Conservation (phyloP, 1,140 invertebrate genomes). For the Drosophila elegans region DNA sequence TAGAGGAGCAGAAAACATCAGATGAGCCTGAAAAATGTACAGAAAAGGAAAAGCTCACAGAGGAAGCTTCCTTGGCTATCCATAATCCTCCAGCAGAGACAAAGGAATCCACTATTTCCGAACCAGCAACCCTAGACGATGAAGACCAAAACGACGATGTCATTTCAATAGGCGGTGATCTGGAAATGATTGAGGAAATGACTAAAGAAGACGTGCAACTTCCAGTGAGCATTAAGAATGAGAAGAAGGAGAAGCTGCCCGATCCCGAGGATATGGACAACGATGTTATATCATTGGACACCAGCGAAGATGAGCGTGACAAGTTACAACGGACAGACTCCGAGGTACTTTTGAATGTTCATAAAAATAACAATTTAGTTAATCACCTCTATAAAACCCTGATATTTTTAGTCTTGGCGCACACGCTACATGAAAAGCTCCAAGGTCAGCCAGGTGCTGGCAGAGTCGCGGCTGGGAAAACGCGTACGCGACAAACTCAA, state of each 20-base stretch:
- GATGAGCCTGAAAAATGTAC: neutral
- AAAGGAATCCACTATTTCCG: neutral
- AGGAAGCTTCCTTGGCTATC: neutral
- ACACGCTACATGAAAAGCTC: conserved; percentile 85
- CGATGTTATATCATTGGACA: conserved; percentile 77
- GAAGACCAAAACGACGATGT: conserved; percentile 83
- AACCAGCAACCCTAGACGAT: conserved; percentile 46
- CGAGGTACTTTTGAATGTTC: conserved; percentile 43
- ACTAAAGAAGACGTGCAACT: conserved; percentile 56
- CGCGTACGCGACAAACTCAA: conserved; percentile 87
- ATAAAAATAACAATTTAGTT: neutral
- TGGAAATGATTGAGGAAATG: conserved; percentile 77
- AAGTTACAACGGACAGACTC: conserved; percentile 48
- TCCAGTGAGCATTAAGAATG: conserved; percentile 15
- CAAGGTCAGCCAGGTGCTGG: conserved; percentile 87
- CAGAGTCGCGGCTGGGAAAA: conserved; percentile 86
- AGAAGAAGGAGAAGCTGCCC: conserved; percentile 21
- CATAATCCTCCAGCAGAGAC: neutral
- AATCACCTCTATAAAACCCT: neutral
- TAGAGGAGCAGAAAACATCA: neutral
- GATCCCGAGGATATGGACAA: conserved; percentile 63
- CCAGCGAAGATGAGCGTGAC: conserved; percentile 76
- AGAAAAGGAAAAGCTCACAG: neutral
- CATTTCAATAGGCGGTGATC: conserved; percentile 79
- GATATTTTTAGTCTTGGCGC: conserved; percentile 73